Conservation (phyloP, 2,797 vertebrate genomes). For the Sarcophilus harrisii region DNA sequence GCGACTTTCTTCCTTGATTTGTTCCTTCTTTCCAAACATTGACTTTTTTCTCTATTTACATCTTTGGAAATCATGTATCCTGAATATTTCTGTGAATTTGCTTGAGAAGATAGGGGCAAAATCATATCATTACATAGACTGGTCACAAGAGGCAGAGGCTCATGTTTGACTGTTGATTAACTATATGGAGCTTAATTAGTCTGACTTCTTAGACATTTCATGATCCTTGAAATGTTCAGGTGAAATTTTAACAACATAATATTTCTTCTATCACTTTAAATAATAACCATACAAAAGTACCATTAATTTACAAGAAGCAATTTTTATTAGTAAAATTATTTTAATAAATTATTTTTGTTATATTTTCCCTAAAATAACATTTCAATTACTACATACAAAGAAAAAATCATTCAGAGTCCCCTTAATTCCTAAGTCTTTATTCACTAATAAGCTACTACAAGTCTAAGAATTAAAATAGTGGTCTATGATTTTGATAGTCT, state of each 20-base stretch:
- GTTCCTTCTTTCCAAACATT: not conserved
- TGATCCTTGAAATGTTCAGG: conserved; percentile 71
- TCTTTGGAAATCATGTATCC: not conserved
- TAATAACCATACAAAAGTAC: conserved; percentile 28
- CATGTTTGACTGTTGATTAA: conserved; percentile 75
- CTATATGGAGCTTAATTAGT: conserved; percentile 69
- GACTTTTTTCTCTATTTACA: conserved; percentile 18
- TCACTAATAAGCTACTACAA: not conserved
- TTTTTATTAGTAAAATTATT: conserved; percentile 1
- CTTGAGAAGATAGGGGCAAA: not conserved
- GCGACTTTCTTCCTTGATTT: not conserved
- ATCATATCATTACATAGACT: conserved; percentile 21
- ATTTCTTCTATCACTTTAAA: conserved; percentile 65
- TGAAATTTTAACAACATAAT: conserved; percentile 28
- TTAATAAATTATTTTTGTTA: conserved; percentile 15
- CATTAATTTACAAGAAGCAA: conserved; percentile 46
- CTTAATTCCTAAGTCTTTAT: not conserved
- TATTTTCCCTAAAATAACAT: not conserved
- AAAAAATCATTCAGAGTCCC: conserved; percentile 31
- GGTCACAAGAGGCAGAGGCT: conserved; percentile 52
- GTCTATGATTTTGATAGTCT: not conserved
- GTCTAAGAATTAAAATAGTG: not conserved
- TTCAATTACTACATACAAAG: conserved; percentile 45
- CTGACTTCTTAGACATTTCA: conserved; percentile 72
- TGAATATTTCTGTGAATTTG: conserved; percentile 11